Percentiles rank a stretch among this genome's conserved stretches.
phyloP scores from a whole-genome alignment of 53 echinoderm and acorn worm species.

The Arbacia lixula region DNA sequence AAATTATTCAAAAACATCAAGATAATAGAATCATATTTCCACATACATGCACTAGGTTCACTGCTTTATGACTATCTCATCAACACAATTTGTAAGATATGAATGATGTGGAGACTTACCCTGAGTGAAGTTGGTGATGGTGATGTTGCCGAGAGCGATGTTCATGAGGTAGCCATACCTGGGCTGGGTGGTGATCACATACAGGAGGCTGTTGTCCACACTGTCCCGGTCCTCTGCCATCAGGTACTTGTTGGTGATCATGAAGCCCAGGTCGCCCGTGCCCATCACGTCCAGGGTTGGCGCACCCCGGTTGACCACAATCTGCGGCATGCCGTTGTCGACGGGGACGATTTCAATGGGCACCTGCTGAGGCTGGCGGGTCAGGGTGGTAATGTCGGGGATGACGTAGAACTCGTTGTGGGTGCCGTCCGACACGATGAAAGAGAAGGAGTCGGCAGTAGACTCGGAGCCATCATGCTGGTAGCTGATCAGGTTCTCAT shows the following conservation, averaged over 20 bases:
- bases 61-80: no score
- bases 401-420: conserved; percentile 92
- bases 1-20: no score
- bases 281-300: conserved; percentile 83
- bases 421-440: conserved; percentile 96
- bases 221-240: conserved; percentile 97
- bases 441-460: conserved; percentile 89
- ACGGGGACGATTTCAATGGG: conserved; percentile 78
- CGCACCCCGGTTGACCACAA: conserved; percentile 95
- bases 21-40: no score
- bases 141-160: conserved; percentile 77
- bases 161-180: conserved; percentile 92
- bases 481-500: conserved; percentile 98
- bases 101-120: no score
- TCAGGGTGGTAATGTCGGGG: conserved; percentile 78
- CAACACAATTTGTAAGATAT: not conserved
- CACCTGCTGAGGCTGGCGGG: conserved; percentile 90
- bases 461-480: conserved; percentile 94
- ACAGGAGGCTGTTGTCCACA: conserved; percentile 70
- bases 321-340: conserved; percentile 95
- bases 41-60: no score
- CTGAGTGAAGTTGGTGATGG: conserved; percentile 98
- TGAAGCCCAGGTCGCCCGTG: conserved; percentile 90
- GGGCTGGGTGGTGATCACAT: conserved; percentile 89
- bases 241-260: conserved; percentile 98